Conservation (phyloP, 2,113 vertebrate genomes). For the Apodemus speciosus region DNA sequence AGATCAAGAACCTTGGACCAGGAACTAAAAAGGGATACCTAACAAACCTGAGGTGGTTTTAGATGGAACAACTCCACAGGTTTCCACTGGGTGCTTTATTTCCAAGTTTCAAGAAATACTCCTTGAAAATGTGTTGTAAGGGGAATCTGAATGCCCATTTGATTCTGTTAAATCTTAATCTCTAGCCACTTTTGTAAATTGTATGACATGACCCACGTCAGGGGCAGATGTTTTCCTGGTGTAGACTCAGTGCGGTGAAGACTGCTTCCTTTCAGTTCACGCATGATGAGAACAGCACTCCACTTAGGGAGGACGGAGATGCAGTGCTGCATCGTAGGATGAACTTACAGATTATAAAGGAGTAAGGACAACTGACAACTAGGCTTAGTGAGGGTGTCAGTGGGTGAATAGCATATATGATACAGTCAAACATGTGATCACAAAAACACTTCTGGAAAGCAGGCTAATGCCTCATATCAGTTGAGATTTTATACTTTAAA, state of each 20-base stretch:
- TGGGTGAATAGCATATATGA: not conserved
- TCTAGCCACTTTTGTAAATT: not conserved
- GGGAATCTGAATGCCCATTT: not conserved
- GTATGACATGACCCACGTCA: not conserved
- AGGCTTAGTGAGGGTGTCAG: not conserved
- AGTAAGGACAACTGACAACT: not conserved
- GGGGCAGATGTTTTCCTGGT: not conserved
- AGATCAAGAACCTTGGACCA: not conserved
- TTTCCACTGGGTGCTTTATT: not conserved
- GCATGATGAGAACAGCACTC: not conserved
- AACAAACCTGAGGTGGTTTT: not conserved
- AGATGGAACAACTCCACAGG: not conserved
- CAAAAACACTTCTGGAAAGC: conserved; percentile 44
- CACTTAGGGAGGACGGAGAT: not conserved
- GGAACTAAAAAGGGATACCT: not conserved
- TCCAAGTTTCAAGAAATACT: not conserved
- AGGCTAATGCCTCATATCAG: not conserved
- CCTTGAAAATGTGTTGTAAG: not conserved
- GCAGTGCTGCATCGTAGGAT: not conserved
- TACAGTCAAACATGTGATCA: not conserved
- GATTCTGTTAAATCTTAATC: not conserved
- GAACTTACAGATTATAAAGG: not conserved
- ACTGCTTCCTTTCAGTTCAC: not conserved
- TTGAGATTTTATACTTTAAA: not conserved
- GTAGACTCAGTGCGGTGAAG: not conserved